Evolutionary conservation across 2,797 vertebrate species (phyloP).

Genomic region (Coreius guichenoti): DNA sequence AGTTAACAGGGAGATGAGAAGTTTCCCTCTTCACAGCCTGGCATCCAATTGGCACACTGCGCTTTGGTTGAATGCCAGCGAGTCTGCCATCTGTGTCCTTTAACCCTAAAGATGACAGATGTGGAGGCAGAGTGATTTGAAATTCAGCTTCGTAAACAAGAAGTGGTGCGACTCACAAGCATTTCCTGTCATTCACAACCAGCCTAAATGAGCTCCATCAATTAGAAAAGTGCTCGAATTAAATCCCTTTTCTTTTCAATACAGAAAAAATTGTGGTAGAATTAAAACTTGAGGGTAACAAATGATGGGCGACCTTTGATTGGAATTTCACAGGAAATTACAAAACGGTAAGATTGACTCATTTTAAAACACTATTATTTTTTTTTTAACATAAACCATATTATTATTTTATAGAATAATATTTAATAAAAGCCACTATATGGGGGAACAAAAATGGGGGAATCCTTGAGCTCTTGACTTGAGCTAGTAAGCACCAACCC

Average conservation of each 20-base stretch:
- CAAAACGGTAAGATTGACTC: not conserved
- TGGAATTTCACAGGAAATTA: conserved; percentile 22
- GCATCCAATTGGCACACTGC: conserved; percentile 72
- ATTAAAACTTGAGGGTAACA: conserved; percentile 52
- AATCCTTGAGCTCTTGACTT: not conserved
- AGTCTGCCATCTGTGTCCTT: conserved; percentile 80
- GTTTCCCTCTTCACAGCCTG: conserved; percentile 72
- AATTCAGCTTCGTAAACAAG: conserved; percentile 73
- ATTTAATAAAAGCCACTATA: not conserved
- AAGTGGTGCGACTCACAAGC: conserved; percentile 73
- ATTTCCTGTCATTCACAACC: conserved; percentile 78
- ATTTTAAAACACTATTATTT: not conserved
- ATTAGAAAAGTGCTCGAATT: conserved; percentile 63
- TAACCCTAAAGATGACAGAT: conserved; percentile 82
- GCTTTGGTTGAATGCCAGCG: conserved; percentile 77
- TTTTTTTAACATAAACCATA: not conserved
- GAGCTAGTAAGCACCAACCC: not conserved
- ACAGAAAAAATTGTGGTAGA: conserved; percentile 54
- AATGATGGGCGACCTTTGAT: conserved; percentile 41
- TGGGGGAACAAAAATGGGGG: not conserved
- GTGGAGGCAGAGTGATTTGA: conserved; percentile 82
- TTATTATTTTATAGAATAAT: not conserved
- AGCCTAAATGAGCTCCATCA: conserved; percentile 62
- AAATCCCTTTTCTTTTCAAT: conserved; percentile 60
- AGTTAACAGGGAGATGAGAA: conserved; percentile 63